phyloP scores from a whole-genome alignment of 2,888 invertebrate genomes.

The Argyra leucocephala region DNA sequence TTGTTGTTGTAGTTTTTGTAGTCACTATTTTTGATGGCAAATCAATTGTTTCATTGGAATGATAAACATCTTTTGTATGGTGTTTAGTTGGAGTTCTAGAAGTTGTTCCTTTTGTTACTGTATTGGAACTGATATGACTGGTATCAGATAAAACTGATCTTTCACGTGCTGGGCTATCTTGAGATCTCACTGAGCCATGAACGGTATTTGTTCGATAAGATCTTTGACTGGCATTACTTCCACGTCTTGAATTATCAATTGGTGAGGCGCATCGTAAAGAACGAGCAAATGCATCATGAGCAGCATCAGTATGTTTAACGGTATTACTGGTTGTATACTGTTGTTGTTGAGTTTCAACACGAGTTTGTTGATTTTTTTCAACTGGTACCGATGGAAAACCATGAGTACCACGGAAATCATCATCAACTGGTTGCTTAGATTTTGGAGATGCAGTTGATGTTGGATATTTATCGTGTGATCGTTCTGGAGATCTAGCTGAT shows the following conservation, averaged over 20 bases:
- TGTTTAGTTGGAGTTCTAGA: constrained; percentile 30
- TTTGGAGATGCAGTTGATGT: constrained; percentile 15
- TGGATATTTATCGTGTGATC: constrained; percentile 14
- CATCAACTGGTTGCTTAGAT: constrained; percentile 19
- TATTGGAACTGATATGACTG: constrained; percentile 30
- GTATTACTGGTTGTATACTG: constrained; percentile 17
- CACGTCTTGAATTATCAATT: constrained; percentile 48
- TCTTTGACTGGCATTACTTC: constrained; percentile 36
- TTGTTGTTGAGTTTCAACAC: constrained; percentile 21
- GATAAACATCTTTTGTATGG: constrained; percentile 29
- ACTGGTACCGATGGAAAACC: constrained; percentile 23
- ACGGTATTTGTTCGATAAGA: constrained; percentile 32
- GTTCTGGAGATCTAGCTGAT: constrained; percentile 22
- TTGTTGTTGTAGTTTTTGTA: constrained; percentile 20
- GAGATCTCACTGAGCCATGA: constrained; percentile 29
- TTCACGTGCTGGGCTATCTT: constrained; percentile 40
- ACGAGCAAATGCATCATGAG: constrained; percentile 67
- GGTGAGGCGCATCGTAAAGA: constrained; percentile 58
- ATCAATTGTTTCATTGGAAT: constrained; percentile 33
- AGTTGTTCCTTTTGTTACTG: constrained; percentile 6
- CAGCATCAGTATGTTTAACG: constrained; percentile 48
- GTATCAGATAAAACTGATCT: constrained; percentile 20
- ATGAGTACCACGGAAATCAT: constrained; percentile 19
- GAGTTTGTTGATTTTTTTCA: constrained; percentile 17
- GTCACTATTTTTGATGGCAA: constrained; percentile 18